Base-by-base conservation (phyloP, 1,140 invertebrate genomes). In the Orius insidiosus region DNA sequence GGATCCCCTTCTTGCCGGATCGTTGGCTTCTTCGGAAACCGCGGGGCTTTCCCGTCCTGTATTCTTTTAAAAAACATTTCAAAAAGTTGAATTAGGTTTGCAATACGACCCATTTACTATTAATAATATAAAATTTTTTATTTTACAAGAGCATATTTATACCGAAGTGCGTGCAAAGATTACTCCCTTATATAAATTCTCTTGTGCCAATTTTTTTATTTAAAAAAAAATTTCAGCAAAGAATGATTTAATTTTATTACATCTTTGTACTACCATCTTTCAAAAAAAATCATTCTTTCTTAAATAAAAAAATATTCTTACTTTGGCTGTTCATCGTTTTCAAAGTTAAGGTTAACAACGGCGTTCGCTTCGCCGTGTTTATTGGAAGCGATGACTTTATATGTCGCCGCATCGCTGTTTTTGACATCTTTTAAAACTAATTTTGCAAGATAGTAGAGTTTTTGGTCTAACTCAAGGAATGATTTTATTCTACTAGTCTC, bases 21-120 rank as follows among this genome's bases (percentile, higher is more conserved):
- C 24, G 87, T 92, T 44, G 92, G 92, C 64, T 95, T 95, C 72
- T 94, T 94, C 36, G 92, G 90, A 64, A 97, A 97, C 55, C 90
- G 73, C 38, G 90, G 92, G 48, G 88, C 77, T 69, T 94, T 94
- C 52, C 88, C 89, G 56, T 89, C 85, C 19, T 87, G 85, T 67
- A 92, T 87, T 78, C 87, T 93, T 68, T 11, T 8, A 48, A 30
- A 6, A 48, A 32, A 3, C 34, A 39, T n/a, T n/a, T n/a, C n/a
- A n/a, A n/a, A n/a, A n/a, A n/a, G n/a, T n/a, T n/a, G n/a, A n/a
- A n/a, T n/a, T n/a, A n/a, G n/a, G n/a, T n/a, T n/a, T n/a, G n/a
- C n/a, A n/a, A n/a, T n/a, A n/a, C n/a, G n/a, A n/a, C n/a, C n/a
- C n/a, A n/a, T n/a, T n/a, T n/a, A n/a, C n/a, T n/a, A n/a, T n/a